Percentiles rank a stretch among this genome's conserved stretches.
Evolutionary conservation across 2,113 vertebrate species (phyloP).

Genomic region (Egretta garzetta): DNA sequence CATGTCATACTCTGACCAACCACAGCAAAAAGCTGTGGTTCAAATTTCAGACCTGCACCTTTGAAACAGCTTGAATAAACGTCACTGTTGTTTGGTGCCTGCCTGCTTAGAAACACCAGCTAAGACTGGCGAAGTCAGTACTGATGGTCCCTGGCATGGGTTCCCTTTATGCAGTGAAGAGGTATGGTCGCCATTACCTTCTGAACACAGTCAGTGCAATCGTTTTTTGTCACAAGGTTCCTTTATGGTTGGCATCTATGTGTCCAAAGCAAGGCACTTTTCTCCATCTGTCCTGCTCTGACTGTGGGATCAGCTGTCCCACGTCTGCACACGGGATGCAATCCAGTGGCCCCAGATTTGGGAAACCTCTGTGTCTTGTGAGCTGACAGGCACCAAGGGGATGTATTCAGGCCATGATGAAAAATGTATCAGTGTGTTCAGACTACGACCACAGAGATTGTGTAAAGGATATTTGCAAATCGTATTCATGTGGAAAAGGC

Average conservation of each 20-base stretch:
- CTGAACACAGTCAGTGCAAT: neutral
- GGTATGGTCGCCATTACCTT: neutral
- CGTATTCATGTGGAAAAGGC: neutral
- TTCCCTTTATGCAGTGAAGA: neutral
- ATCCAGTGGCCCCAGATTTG: neutral
- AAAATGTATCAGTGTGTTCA: neutral
- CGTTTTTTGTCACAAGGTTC: neutral
- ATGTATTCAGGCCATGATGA: neutral
- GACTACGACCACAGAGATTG: neutral
- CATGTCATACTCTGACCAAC: neutral
- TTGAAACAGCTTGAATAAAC: neutral
- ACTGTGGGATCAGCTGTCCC: neutral
- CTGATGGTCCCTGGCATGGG: neutral
- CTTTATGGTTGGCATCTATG: neutral
- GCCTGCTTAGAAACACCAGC: neutral
- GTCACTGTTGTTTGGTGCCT: neutral
- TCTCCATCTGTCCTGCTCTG: neutral
- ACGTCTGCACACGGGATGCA: accelerated
- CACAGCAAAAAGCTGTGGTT: neutral
- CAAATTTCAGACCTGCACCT: neutral
- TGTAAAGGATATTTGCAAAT: neutral
- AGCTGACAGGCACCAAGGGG: neutral
- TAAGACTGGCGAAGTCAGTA: neutral
- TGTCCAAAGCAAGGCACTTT: neutral
- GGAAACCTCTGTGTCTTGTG: neutral